Evolutionary conservation across 2,888 invertebrate species (phyloP).

Genomic region (Trichopria drosophilae): DNA sequence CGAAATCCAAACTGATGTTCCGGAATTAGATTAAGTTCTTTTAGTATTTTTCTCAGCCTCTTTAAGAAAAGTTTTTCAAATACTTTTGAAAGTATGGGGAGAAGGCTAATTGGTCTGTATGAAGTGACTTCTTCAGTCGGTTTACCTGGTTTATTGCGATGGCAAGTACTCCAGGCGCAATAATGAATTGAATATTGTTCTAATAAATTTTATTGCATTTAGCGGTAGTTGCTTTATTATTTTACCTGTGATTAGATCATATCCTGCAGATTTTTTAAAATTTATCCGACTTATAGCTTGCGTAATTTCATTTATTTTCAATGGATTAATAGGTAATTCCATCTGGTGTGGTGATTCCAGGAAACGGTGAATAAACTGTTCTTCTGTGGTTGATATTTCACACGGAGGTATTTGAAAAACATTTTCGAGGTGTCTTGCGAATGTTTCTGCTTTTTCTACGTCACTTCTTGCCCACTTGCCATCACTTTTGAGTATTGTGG

Average conservation of each 20-base stretch:
- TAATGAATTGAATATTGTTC: neutral
- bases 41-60: constrained; percentile 13
- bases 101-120: neutral
- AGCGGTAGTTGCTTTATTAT: neutral
- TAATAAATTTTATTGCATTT: neutral
- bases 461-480: neutral
- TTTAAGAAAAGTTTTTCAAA: neutral
- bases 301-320: neutral
- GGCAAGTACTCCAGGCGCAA: neutral
- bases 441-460: neutral
- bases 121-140: neutral
- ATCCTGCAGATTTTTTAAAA: neutral
- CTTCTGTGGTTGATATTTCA: constrained; percentile 5
- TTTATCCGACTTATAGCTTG: neutral
- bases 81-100: neutral
- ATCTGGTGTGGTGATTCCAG: constrained; percentile 11
- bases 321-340: neutral
- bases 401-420: constrained; percentile 17
- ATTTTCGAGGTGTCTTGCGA: neutral
- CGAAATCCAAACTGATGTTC: constrained; percentile 30
- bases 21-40: constrained; percentile 7
- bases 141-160: neutral
- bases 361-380: neutral
- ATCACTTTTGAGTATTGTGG: neutral
- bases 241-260: neutral